Percentiles rank a stretch among this genome's conserved stretches.
Conservation (phyloP, 2,113 vertebrate genomes). For the Propithecus coquereli region DNA sequence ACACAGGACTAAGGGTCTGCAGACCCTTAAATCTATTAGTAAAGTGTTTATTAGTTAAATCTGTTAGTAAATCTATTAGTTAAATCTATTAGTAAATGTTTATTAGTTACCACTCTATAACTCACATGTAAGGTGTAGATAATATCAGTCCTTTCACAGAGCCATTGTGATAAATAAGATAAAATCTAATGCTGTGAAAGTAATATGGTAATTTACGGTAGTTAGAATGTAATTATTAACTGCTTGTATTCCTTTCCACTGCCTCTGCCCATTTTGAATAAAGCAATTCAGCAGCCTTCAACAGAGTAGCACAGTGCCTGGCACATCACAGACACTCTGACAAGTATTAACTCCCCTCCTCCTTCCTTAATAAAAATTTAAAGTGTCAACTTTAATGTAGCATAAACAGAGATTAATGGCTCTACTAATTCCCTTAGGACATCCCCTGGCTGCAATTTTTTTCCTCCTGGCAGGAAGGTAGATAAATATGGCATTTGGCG, state of each 20-base stretch:
- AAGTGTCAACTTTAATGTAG: background rate
- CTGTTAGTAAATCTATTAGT: background rate
- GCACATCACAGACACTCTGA: background rate
- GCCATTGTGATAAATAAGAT: background rate
- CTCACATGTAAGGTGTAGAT: background rate
- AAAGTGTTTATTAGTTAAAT: background rate
- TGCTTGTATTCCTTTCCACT: background rate
- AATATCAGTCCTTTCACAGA: background rate
- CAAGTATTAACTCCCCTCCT: background rate
- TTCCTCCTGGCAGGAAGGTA: background rate
- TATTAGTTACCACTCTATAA: constrained; percentile 3
- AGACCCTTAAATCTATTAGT: background rate
- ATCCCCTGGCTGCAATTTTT: background rate
- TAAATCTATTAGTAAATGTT: background rate
- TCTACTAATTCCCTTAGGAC: constrained; percentile 1
- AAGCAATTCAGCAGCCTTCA: background rate
- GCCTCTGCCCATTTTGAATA: background rate
- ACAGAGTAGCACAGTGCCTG: background rate
- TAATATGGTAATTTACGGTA: background rate
- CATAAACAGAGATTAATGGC: constrained; percentile 30
- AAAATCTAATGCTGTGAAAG: background rate
- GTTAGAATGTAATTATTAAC: constrained; percentile 21
- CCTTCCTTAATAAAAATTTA: constrained; percentile 34
- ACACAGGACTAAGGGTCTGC: background rate
- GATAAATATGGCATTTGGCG: background rate